Evolutionary conservation across 2,888 invertebrate species (phyloP).

Genomic region (Rotaria sp.): DNA sequence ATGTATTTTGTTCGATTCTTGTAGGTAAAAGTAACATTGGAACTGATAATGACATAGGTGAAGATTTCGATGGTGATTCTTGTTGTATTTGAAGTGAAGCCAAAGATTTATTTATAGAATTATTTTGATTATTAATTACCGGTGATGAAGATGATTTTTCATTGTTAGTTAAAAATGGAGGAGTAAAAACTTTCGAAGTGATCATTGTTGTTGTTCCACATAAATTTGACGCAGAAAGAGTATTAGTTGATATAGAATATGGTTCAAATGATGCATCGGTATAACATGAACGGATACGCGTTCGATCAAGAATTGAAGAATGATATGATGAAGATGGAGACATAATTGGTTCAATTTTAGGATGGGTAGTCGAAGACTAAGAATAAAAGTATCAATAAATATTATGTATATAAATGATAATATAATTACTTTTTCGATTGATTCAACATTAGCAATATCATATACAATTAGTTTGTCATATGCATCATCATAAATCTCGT

Average conservation of each 20-base stretch:
- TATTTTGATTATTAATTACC: neutral
- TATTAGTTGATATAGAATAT: neutral
- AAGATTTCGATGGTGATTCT: neutral
- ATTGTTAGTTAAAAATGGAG: neutral
- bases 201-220: neutral
- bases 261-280: neutral
- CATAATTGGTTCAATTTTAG: neutral
- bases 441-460: neutral
- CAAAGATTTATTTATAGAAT: neutral
- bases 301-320: neutral
- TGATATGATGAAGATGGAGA: neutral
- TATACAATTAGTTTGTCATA: conserved; percentile 24
- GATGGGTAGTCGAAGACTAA: neutral
- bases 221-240: neutral
- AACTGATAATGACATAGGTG: neutral
- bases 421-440: neutral
- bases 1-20: neutral
- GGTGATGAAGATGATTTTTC: neutral
- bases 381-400: neutral
- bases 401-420: neutral
- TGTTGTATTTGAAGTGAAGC: neutral
- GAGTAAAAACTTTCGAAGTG: neutral
- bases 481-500: neutral
- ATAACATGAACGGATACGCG: neutral
- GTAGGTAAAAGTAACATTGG: neutral